Percentiles rank a stretch among this genome's conserved stretches.
phyloP scores from a whole-genome alignment of 2,888 invertebrate species.

The Noctua pronuba region DNA sequence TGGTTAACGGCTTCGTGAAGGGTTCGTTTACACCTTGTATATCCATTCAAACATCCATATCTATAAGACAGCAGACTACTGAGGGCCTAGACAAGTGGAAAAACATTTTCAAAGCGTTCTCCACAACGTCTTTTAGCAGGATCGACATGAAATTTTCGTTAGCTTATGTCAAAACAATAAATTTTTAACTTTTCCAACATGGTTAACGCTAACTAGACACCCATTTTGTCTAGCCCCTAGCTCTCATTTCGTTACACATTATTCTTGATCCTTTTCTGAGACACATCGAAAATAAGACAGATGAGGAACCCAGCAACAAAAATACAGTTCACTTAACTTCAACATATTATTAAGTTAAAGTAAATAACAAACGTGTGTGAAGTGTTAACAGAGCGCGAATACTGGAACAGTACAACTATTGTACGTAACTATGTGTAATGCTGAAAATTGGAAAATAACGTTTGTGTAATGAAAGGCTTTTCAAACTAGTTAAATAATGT shows the following conservation, averaged over 20 bases:
- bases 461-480: conserved; percentile 42
- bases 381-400: conserved; percentile 74
- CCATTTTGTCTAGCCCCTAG: neutral
- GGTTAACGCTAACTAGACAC: neutral
- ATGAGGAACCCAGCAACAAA: conserved; percentile 46
- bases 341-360: conserved; percentile 53
- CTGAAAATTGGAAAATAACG: conserved; percentile 51
- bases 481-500: conserved; percentile 30
- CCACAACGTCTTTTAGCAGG: neutral
- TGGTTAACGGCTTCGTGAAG: no score
- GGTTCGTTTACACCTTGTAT: no score
- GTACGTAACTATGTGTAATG: conserved; percentile 50
- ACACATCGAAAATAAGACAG: neutral
- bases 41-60: no score
- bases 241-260: neutral
- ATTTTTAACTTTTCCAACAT: no score
- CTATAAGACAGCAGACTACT: neutral
- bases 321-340: conserved; percentile 14
- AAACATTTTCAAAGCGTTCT: neutral
- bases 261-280: neutral
- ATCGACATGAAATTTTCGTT: neutral
- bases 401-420: conserved; percentile 68
- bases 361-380: conserved; percentile 60
- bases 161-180: no score
- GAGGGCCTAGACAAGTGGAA: no score